Conservation (phyloP, 2,113 vertebrate species). For the Hemichromis elongatus region DNA sequence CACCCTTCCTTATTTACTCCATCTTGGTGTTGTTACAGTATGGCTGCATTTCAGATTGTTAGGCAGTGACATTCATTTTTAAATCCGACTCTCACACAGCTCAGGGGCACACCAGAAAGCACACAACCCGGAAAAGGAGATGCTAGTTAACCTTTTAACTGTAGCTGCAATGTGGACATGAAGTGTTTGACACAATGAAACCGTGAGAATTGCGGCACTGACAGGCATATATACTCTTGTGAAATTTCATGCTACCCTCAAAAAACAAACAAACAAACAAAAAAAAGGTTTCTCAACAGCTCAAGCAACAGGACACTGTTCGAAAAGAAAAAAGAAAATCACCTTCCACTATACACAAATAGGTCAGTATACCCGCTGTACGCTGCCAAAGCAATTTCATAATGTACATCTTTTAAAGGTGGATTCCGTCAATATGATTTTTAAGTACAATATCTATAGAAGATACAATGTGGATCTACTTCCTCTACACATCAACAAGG, state of each 20-base stretch:
- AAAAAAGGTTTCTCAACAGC: conserved; percentile 29
- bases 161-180: conserved; percentile 5
- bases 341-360: conserved; percentile 82
- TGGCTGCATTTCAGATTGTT: conserved; percentile 45
- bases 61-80: conserved; percentile 57
- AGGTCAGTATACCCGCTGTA: conserved; percentile 66
- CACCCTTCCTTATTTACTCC: not conserved
- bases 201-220: conserved; percentile 14
- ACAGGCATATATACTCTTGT: conserved; percentile 33
- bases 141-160: conserved; percentile 2
- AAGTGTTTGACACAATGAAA: conserved; percentile 28
- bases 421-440: conserved; percentile 71
- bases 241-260: conserved; percentile 67
- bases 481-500: conserved; percentile 83
- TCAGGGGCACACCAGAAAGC: conserved; percentile 20
- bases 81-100: conserved; percentile 5
- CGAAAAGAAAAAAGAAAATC: conserved; percentile 51
- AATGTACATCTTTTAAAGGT: conserved; percentile 76
- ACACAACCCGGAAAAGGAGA: conserved; percentile 4
- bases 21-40: conserved; percentile 28
- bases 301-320: conserved; percentile 67
- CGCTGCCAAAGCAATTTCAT: conserved; percentile 74
- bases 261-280: not conserved
- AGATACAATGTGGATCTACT: conserved; percentile 78
- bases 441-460: conserved; percentile 81